Evolutionary conservation across 92 coral and sea anemone species (phyloP).

Genomic region (Epizoanthus rinbou): DNA sequence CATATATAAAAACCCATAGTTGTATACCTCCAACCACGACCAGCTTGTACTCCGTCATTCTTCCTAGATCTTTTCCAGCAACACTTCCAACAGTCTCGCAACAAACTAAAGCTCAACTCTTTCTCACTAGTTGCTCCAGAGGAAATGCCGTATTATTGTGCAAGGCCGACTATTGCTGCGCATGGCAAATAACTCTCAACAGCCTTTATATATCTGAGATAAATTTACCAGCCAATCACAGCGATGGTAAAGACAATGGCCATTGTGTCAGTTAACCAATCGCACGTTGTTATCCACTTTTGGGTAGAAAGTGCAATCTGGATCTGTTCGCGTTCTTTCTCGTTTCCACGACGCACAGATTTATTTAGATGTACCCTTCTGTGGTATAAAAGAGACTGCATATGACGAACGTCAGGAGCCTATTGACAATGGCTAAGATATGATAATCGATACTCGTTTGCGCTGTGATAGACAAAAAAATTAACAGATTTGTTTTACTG

Average conservation of each 20-base stretch:
- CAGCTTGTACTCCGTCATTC: conserved; percentile 95
- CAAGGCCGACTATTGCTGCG: conserved; percentile 74
- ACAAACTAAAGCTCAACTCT: conserved; percentile 21
- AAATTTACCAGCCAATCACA: conserved; percentile 93
- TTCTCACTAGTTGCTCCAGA: conserved; percentile 7
- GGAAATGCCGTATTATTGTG: conserved; percentile 66
- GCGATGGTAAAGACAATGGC: conserved; percentile 34
- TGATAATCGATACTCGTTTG: background rate
- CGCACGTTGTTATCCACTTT: conserved; percentile 13
- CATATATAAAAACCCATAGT: background rate
- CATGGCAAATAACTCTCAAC: conserved; percentile 52
- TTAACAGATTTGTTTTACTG: background rate
- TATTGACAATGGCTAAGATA: background rate
- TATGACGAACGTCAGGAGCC: background rate
- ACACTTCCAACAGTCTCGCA: conserved; percentile 36
- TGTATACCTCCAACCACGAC: conserved; percentile 96
- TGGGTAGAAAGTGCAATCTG: background rate
- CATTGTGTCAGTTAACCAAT: conserved; percentile 56
- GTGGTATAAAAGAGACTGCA: conserved; percentile 11
- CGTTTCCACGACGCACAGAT: conserved; percentile 21
- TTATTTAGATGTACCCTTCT: background rate
- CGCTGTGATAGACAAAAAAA: background rate
- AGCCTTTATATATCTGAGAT: conserved; percentile 63
- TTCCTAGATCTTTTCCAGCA: conserved; percentile 30
- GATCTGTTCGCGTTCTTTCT: background rate